Conservation (phyloP, 2,113 vertebrate species). For the Melanocharis versteri region DNA sequence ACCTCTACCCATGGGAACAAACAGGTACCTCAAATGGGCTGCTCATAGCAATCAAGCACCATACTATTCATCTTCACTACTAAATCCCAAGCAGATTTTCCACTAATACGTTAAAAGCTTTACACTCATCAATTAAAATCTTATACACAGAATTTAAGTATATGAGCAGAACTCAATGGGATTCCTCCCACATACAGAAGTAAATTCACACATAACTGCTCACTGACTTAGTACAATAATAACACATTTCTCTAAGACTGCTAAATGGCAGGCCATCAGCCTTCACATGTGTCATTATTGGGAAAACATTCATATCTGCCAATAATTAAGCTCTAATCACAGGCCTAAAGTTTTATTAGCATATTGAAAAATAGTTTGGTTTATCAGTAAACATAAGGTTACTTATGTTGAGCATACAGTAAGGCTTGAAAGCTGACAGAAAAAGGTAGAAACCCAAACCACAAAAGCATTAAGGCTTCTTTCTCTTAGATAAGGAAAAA, state of each 20-base stretch:
- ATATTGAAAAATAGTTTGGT: not conserved
- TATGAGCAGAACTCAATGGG: not conserved
- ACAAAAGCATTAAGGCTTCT: not conserved
- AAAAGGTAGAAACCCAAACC: not conserved
- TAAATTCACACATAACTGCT: not conserved
- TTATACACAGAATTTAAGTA: not conserved
- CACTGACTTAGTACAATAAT: not conserved
- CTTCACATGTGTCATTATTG: not conserved
- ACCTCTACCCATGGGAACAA: not conserved
- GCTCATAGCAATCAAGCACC: not conserved
- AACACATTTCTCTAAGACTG: not conserved
- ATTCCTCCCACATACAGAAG: not conserved
- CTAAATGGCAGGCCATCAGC: not conserved
- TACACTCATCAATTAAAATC: not conserved
- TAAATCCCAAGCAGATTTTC: not conserved
- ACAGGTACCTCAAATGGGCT: not conserved
- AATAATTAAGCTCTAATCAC: slow-evolving; percentile 3
- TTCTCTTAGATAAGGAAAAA: not conserved
- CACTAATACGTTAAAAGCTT: not conserved
- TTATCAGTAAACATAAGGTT: not conserved
- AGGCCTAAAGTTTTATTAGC: not conserved
- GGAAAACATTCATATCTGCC: not conserved
- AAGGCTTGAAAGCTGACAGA: not conserved
- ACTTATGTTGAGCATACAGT: not conserved
- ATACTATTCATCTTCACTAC: not conserved